Evolutionary conservation across 2,113 vertebrate genomes (phyloP), one percentile per base, ranked within the genome.

Genomic region (Orycteropus afer): DNA sequence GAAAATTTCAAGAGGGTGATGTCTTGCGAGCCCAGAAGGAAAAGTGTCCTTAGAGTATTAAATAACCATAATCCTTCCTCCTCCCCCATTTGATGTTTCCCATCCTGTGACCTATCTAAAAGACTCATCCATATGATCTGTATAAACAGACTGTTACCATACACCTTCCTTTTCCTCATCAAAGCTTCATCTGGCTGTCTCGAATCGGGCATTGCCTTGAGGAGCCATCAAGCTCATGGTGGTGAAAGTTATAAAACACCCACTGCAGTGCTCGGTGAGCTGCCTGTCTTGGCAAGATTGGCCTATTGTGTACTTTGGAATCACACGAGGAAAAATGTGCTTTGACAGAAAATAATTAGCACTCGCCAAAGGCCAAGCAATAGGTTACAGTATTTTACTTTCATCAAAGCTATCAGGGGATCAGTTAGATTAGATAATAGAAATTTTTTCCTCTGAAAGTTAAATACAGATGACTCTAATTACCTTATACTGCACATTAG

Each of bases 321-420:
- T 98, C 97, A 97, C 97, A 97, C 42, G 79, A 97, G 97, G 89
- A 97, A 97, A 98, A 98, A 98, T 96, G 97, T 98, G 96, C 98
- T 98, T 97, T 98, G 98, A 98, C 98, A 99, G 99, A 98, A 99
- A 99, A 98, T 98, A 99, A 98, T 99, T 98, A 98, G 98, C 98
- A 96, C 98, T 98, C 98, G 98, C 99, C 98, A 96, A 98, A 98
- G 98, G 98, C 98, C 98, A 98, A 97, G 98, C 98, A 98, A 96
- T 98, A 98, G 98, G 98, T 99, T 98, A 98, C 97, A 98, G 97
- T 96, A 94, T 98, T 98, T 98, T 98, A 98, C 98, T 98, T 98
- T 98, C 97, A 97, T 96, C 97, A 97, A 47, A 97, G 97, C 98
- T 97, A 98, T 98, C 98, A 97, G 96, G 98, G 98, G 97, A 98